Conservation (phyloP, 2,797 vertebrate species). For the Acomys russatus region DNA sequence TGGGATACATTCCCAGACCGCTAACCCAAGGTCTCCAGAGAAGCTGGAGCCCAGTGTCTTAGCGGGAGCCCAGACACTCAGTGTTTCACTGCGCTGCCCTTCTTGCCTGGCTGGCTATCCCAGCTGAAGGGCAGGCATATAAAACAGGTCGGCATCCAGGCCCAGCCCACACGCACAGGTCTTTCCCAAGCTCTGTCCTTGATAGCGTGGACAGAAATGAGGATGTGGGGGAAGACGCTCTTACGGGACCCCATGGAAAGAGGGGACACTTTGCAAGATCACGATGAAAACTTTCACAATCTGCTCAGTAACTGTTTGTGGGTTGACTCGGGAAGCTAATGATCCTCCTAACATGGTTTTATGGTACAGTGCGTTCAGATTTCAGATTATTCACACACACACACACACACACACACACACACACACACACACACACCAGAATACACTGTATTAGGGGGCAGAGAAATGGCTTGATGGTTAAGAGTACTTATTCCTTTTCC, state of each 20-base stretch:
- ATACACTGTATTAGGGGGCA: neutral
- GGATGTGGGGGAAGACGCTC: neutral
- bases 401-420: neutral
- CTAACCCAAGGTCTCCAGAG: neutral
- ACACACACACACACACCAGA: neutral
- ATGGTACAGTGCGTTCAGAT: slow-evolving; percentile 5
- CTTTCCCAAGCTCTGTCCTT: neutral
- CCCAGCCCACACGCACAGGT: accelerated
- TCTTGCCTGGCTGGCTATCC: neutral
- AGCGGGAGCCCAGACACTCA: neutral
- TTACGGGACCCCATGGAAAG: neutral
- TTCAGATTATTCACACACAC: slow-evolving; percentile 49
- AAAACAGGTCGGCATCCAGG: too few relatives aligned
- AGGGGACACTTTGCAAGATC: neutral
- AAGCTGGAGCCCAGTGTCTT: neutral
- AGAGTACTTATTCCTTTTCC: neutral
- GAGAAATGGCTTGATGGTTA: neutral
- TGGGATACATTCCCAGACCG: neutral
- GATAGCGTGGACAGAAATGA: neutral
- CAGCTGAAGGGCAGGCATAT: neutral
- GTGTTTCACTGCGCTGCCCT: neutral
- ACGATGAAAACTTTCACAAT: neutral
- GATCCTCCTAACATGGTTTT: neutral
- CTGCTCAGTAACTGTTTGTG: neutral
- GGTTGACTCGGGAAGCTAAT: neutral